These are phyloP conservation scores for Apistogramma diplotaenia DNA, from an alignment of 2,113 vertebrate genomes.

Conservation along the genomic window DNA sequence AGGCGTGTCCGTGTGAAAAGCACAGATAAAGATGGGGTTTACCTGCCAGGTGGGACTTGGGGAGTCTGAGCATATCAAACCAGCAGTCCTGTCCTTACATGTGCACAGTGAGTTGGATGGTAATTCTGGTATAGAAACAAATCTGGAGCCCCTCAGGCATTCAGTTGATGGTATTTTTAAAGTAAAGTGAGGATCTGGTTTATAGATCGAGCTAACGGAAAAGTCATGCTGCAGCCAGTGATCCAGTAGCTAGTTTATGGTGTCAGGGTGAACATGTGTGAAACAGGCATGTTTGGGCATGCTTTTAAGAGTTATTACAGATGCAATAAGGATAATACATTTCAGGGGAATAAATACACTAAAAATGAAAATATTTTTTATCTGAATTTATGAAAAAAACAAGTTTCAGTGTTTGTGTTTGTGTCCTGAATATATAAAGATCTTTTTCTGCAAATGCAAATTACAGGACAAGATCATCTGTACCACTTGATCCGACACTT, in stretches of 20 bases:
- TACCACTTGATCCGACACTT: background rate
- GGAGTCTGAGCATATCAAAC: conserved; percentile 21
- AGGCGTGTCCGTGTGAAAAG: conserved; percentile 56
- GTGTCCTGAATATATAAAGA: background rate
- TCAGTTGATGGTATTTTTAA: background rate
- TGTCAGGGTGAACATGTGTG: background rate
- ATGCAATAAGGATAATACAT: background rate
- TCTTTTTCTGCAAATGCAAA: background rate
- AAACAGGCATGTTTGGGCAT: background rate
- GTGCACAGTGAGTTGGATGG: conserved; percentile 3
- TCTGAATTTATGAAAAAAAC: background rate
- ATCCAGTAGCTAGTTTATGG: background rate
- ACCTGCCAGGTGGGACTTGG: conserved; percentile 56
- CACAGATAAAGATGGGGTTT: conserved; percentile 48
- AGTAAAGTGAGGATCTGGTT: background rate
- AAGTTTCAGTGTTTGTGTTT: background rate
- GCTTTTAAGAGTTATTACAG: background rate
- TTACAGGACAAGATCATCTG: background rate
- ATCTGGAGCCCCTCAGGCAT: background rate
- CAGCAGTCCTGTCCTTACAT: background rate
- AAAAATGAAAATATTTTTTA: no score
- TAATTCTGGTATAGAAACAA: background rate
- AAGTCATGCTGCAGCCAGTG: background rate
- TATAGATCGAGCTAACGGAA: background rate
- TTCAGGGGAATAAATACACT: no score